Percentiles rank a stretch among this genome's conserved stretches.
These are phyloP conservation scores for Pan troglodytes DNA, from an alignment of 2,113 vertebrate species.

Conservation along the genomic window NHGRI_mPanTro3-v2.1_pri NC_086015.1:46571001-46571500, in stretches of 20 bases:
- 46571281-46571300: not conserved
- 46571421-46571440: not conserved
- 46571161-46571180: not conserved
- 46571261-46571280: not conserved
- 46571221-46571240: not conserved
- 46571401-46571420: not conserved
- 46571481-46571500: not conserved
- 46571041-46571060: constrained; percentile 29
- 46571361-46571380: not conserved
- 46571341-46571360: not conserved
- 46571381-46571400: not conserved
- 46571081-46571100: not conserved
- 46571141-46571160: not conserved
- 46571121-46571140: not conserved
- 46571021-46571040: constrained; percentile 1
- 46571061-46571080: constrained; percentile 25
- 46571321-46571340: not conserved
- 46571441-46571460: not conserved
- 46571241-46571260: not conserved
- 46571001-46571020: constrained; percentile 18
- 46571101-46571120: not conserved
- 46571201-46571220: not conserved
- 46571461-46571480: not conserved
- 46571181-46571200: not conserved
- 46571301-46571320: not conserved